Conservation (phyloP, 2,113 vertebrate species). For the Pachyramphus minor region DNA sequence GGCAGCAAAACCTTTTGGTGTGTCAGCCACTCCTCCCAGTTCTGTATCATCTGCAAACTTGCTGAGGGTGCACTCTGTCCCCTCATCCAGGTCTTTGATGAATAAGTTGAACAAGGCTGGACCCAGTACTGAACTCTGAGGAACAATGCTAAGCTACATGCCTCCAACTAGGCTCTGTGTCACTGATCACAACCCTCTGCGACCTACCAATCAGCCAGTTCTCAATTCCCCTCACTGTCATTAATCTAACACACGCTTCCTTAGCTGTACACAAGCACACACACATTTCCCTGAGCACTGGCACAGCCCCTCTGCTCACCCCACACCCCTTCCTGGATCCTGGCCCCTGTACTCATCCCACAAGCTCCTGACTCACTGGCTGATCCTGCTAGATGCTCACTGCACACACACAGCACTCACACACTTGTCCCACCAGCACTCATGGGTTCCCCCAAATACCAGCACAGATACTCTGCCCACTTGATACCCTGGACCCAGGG, state of each 20-base stretch:
- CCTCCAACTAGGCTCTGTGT: neutral
- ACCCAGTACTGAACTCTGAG: neutral
- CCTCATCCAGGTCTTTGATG: neutral
- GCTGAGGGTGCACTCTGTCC: neutral
- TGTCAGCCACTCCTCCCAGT: neutral
- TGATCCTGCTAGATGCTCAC: neutral
- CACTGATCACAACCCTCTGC: neutral
- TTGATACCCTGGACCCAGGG: neutral
- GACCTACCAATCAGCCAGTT: neutral
- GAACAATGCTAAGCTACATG: neutral
- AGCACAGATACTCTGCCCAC: accelerated
- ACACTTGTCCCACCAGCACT: accelerated
- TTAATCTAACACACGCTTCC: accelerated
- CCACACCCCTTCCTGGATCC: accelerated
- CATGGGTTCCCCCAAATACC: accelerated
- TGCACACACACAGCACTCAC: neutral
- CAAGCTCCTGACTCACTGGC: accelerated
- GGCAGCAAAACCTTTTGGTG: neutral
- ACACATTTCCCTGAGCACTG: neutral
- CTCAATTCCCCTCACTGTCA: neutral
- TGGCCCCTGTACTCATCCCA: neutral
- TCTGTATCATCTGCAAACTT: neutral
- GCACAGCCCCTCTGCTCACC: neutral
- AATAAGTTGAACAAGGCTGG: neutral
- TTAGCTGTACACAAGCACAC: neutral